A percentile compares a stretch with the other conserved stretches of the same genome.
Evolutionary conservation across 2,797 vertebrate species (phyloP).

Genomic region (Ceryle rudis): DNA sequence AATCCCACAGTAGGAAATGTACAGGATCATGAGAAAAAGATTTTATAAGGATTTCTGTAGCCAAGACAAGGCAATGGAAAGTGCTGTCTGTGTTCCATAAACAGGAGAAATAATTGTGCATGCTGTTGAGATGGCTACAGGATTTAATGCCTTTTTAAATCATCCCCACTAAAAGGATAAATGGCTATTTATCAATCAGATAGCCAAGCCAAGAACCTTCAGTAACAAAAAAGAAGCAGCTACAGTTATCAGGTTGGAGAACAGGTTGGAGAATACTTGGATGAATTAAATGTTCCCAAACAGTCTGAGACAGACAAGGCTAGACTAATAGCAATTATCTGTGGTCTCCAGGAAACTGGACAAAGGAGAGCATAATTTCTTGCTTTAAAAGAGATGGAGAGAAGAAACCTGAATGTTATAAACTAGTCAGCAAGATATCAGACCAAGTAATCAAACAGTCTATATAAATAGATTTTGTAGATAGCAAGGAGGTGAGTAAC

Average conservation of each 20-base stretch:
- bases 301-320: background rate
- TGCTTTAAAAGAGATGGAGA: background rate
- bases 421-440: background rate
- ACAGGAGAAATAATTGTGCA: background rate
- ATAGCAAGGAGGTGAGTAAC: background rate
- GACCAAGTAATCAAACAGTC: background rate
- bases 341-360: background rate
- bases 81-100: background rate
- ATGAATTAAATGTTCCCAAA: background rate
- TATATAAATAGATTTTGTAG: constrained; percentile 6
- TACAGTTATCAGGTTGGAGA: background rate
- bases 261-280: background rate
- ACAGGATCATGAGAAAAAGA: background rate
- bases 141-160: constrained; percentile 17
- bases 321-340: background rate
- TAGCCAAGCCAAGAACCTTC: constrained; percentile 6
- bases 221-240: background rate
- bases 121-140: background rate
- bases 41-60: constrained; percentile 11
- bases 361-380: background rate
- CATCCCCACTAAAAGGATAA: background rate
- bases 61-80: constrained; percentile 19
- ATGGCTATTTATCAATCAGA: constrained; percentile 3
- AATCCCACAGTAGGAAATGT: background rate
- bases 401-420: background rate